Evolutionary conservation across 2,113 vertebrate genomes (phyloP).

Genomic region (Narcine bancroftii): DNA sequence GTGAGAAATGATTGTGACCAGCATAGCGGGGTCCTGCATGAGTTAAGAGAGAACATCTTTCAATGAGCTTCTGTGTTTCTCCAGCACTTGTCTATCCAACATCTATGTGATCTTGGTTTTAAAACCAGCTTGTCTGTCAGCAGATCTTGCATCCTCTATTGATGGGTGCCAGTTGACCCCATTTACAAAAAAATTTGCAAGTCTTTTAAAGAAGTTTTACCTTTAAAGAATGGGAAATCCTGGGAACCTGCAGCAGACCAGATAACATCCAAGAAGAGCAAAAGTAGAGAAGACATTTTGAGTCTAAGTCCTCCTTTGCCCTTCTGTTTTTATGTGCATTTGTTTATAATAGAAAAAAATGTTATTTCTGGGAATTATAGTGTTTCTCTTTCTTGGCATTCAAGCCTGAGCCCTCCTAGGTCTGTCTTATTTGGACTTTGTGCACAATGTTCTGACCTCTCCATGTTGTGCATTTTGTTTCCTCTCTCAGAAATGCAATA

Average conservation of each 20-base stretch:
- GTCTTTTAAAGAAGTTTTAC: background rate
- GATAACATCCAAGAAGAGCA: background rate
- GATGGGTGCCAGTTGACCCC: background rate
- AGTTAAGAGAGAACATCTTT: background rate
- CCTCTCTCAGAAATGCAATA: background rate
- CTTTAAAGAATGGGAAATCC: background rate
- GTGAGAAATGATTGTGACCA: no score
- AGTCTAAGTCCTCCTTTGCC: background rate
- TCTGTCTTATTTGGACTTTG: background rate
- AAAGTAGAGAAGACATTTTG: background rate
- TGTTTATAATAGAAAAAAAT: background rate
- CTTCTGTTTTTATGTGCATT: background rate
- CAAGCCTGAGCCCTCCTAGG: background rate
- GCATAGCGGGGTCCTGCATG: no score
- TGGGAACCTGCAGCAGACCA: background rate
- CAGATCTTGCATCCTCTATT: background rate
- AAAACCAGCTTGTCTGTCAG: background rate
- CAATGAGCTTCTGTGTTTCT: no score
- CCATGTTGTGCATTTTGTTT: background rate
- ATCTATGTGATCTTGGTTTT: background rate
- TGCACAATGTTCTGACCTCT: background rate
- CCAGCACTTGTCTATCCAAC: no score
- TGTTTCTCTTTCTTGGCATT: background rate
- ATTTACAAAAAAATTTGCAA: background rate
- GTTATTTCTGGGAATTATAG: background rate